Evolutionary conservation across 2,113 vertebrate species (phyloP).

Genomic region (Oreotrochilus melanogaster): DNA sequence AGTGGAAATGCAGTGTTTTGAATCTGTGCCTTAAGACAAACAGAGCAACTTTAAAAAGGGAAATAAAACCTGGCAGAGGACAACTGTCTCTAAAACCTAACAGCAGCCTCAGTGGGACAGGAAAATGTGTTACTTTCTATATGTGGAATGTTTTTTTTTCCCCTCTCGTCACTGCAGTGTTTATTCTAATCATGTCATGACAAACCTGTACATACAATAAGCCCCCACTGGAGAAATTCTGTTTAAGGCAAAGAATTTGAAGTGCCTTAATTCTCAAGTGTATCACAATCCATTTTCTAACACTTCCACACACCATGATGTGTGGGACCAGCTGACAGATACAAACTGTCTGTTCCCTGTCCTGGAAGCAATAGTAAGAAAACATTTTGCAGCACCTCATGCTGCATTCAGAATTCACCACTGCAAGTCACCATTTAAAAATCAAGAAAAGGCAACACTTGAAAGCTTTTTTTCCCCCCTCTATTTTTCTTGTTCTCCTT

Average conservation of each 20-base stretch:
- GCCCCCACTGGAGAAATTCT: background rate
- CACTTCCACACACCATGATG: background rate
- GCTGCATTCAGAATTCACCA: background rate
- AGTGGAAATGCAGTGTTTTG: constrained; percentile 41
- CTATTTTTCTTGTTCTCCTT: background rate
- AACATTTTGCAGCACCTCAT: background rate
- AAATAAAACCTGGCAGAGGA: constrained; percentile 51
- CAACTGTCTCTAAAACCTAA: constrained; percentile 21
- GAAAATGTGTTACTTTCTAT: background rate
- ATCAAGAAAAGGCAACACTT: background rate
- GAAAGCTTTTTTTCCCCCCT: background rate
- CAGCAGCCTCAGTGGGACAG: background rate
- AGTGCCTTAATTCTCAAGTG: background rate
- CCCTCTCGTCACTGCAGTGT: background rate
- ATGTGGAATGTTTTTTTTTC: background rate
- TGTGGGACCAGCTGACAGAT: background rate
- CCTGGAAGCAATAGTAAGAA: background rate
- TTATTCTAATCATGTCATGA: background rate
- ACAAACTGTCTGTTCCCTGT: background rate
- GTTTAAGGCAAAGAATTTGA: background rate
- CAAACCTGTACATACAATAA: background rate
- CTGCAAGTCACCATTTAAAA: background rate
- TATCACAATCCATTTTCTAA: background rate
- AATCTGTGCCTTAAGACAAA: constrained; percentile 68
- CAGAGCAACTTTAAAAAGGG: constrained; percentile 62